Base-by-base conservation (phyloP, 2,888 invertebrate genomes). In the Nudaria mundana region DNA sequence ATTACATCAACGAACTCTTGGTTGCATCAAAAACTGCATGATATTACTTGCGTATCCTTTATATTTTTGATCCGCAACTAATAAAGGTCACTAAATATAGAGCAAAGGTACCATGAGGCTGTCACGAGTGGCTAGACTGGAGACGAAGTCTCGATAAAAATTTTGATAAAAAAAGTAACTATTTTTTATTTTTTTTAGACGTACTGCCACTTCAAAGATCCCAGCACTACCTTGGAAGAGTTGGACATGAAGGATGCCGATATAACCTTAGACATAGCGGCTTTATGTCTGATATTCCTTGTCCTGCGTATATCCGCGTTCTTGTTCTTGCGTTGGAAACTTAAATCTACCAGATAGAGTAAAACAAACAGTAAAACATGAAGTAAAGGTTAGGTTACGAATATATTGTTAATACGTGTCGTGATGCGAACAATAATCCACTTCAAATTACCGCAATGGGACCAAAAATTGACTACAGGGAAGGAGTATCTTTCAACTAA, bases 171-270 rank as follows among this genome's bases (percentile, higher is more conserved):
- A n/a, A n/a, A n/a, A n/a, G n/a, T n/a, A n/a, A n/a, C n/a, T n/a
- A n/a, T n/a, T n/a, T n/a, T n/a, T 28, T 15, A 12, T 2, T 7
- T 6, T 22, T 30, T 5, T n/a, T 89, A 95, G 90, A 81, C 90
- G 0, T 96, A 96, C 82, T 97, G 97, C 74, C 96, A 97, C 81
- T 96, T 96, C 84, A 96, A 96, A 73, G 90, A 93, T 54, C 96
- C 97, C 0, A 65, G 78, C 13, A 94, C 94, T 1, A 96, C 98
- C 0, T 85, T 98, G 10, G 95, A 96, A 59, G 95, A 97, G 73
- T 79, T 97, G 56, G 96, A 96, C 76, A 96, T 96, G 95, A 71
- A 90, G n/a, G 84, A 95, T 50, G 94, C 95, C 0, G 93, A 94
- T 76, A 94, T 94, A 67, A 92, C 91, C 0, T 81, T 96, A 10